phyloP scores from a whole-genome alignment of 1,140 invertebrate species.

The Hylyphantes graminicola region DNA sequence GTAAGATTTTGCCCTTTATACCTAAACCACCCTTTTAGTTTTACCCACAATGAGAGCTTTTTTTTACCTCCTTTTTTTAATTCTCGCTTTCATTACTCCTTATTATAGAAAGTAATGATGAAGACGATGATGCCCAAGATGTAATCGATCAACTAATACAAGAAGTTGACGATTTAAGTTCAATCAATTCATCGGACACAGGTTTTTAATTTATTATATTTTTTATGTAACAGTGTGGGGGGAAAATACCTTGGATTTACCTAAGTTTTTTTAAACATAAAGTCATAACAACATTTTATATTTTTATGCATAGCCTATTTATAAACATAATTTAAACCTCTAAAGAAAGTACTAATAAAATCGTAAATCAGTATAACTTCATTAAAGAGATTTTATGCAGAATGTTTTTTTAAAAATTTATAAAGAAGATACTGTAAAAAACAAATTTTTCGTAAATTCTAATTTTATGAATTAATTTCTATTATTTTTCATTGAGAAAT shows the following conservation, averaged over 20 bases:
- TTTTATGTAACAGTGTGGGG: not conserved
- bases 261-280: no score
- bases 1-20: not conserved
- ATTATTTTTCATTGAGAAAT: no score
- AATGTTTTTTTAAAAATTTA: no score
- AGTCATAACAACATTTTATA: no score
- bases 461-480: no score
- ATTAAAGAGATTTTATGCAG: no score
- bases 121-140: not conserved
- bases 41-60: not conserved
- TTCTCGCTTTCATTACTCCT: not conserved
- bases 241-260: not conserved
- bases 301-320: no score
- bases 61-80: not conserved
- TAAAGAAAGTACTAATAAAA: no score
- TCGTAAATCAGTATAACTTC: no score
- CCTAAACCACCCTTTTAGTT: not conserved
- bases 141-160: slow-evolving; percentile 12
- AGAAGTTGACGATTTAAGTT: slow-evolving; percentile 23
- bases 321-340: no score
- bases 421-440: no score
- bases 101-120: not conserved
- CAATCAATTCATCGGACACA: not conserved
- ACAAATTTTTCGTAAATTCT: no score
- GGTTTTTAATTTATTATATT: not conserved